Conservation (phyloP, 2,113 vertebrate genomes). For the Arvicanthis niloticus region DNA sequence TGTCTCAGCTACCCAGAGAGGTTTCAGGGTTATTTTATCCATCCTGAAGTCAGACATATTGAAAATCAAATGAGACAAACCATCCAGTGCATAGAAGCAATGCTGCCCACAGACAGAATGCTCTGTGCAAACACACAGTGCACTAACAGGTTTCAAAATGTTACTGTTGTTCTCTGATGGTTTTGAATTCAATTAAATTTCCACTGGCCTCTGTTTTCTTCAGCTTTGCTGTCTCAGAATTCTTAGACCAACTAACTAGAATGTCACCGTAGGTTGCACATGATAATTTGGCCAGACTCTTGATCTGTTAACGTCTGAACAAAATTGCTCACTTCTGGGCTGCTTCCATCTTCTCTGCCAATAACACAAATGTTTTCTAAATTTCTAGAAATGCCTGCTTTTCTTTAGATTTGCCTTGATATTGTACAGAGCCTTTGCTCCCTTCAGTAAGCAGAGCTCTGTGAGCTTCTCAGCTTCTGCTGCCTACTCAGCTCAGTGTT, state of each 20-base stretch:
- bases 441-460: background rate
- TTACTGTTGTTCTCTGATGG: background rate
- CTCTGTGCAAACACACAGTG: background rate
- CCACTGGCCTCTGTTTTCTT: background rate
- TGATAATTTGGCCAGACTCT: background rate
- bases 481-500: background rate
- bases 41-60: background rate
- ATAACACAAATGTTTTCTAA: background rate
- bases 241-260: background rate
- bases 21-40: background rate
- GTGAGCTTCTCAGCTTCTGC: background rate
- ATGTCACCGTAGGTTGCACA: background rate
- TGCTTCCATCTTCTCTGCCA: background rate
- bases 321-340: background rate
- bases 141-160: background rate
- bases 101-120: accelerated
- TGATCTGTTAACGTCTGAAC: background rate
- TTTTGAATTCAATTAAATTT: background rate
- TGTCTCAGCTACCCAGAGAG: background rate
- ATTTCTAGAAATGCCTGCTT: background rate
- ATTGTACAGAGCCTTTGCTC: background rate
- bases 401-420: background rate
- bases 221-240: background rate
- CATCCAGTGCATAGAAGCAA: too few relatives aligned
- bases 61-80: conserved; percentile 7